Base-by-base conservation (phyloP, 2,113 vertebrate species). In the Barbus barbus region DNA sequence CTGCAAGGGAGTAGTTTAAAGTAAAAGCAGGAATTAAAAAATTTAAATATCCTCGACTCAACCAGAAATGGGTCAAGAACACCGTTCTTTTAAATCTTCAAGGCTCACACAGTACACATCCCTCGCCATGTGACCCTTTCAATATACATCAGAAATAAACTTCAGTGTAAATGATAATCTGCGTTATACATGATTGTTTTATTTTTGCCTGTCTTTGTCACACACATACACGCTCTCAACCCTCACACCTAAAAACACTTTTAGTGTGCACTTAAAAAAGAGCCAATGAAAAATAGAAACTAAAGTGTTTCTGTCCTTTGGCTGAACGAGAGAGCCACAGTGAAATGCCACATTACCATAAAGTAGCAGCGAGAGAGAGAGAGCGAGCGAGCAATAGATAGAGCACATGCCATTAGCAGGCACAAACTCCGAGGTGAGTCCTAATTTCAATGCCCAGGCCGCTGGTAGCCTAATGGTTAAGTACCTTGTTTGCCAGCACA, bases 311-410 rank as follows among this genome's bases (percentile, higher is more conserved):
- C 80, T 72, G 65, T 71, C 31, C 63, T 71, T 31, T 71, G 80
- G 63, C 33, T 56, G 80, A 82, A 56, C 31, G 46, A 82, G 80
- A 71, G 48, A 82, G 80, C 46, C 63, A n/a, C n/a, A 80, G 77
- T 89, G 81, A 93, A 94, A 95, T 93, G 94, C 90, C 93, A 94
- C 92, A 94, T 94, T 94, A 94, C 88, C 93, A 94, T 94, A 94
- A 91, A 88, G 18, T n/a, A 78, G 46, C 24, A 51, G 72, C 8
- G 11, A 44, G n/a, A n/a, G 69, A 73, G 36, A 56, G 51, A 22
- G 46, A 48, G 46, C 41, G n/a, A n/a, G n/a, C n/a, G n/a, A n/a
- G n/a, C 78, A 83, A 91, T 91, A n/a, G n/a, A 91, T 87, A 31
- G 83, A 86, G 82, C 33, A 85, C 89, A 91, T 92, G 46, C 79